Conservation (phyloP, 92 coral and sea anemone species). For the Epizoanthus illoricatus region DNA sequence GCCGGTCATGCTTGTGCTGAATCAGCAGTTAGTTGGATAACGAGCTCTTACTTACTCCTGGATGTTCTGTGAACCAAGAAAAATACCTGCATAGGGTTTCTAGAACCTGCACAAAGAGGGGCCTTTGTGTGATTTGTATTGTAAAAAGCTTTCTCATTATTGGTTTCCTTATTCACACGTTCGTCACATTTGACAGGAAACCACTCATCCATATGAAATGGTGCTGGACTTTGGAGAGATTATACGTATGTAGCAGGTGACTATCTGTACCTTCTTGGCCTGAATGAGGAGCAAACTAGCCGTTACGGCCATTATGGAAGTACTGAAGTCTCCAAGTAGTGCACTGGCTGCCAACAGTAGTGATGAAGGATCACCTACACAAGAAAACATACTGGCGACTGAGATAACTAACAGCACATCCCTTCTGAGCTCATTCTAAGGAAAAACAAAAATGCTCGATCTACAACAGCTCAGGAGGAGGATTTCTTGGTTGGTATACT, state of each 20-base stretch:
- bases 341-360: background rate
- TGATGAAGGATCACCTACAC: background rate
- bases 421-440: background rate
- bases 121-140: conserved; percentile 28
- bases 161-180: background rate
- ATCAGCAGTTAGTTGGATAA: conserved; percentile 33
- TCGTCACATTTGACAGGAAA: background rate
- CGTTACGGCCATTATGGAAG: too few relatives aligned
- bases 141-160: conserved; percentile 33
- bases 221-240: too few relatives aligned
- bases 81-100: conserved; percentile 42
- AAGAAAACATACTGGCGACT: too few relatives aligned
- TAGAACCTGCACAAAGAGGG: conserved; percentile 39
- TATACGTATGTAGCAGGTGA: too few relatives aligned
- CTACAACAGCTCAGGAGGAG: background rate
- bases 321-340: background rate
- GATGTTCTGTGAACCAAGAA: conserved; percentile 48
- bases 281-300: too few relatives aligned
- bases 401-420: background rate
- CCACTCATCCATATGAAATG: background rate
- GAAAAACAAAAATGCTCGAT: background rate
- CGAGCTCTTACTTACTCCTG: conserved; percentile 49
- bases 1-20: conserved; percentile 23
- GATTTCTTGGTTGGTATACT: background rate
- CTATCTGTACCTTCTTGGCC: too few relatives aligned